phyloP scores from a whole-genome alignment of 2,888 invertebrate genomes.

The Leptothorax acervorum region DNA sequence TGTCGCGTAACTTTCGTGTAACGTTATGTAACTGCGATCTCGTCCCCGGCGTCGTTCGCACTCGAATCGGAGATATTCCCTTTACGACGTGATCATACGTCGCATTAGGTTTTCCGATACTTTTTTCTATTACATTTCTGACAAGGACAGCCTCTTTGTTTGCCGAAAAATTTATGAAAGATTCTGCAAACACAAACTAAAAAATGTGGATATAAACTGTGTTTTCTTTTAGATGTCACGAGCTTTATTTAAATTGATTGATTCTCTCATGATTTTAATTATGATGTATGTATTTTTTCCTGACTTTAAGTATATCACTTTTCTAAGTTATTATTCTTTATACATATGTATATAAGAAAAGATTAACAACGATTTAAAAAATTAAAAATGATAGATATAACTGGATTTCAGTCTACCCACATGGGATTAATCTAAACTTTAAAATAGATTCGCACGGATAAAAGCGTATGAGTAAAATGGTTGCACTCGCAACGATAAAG shows the following conservation, averaged over 20 bases:
- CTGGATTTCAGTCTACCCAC: not conserved
- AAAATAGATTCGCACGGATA: too few relatives aligned
- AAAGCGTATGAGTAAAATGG: too few relatives aligned
- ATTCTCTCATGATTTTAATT: not conserved
- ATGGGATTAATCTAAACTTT: too few relatives aligned
- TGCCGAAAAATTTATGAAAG: not conserved
- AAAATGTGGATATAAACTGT: not conserved
- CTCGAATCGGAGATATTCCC: conserved; percentile 42
- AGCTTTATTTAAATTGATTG: conserved; percentile 5
- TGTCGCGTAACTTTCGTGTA: conserved; percentile 39
- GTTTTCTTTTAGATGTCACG: not conserved
- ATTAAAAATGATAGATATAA: not conserved
- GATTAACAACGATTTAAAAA: not conserved
- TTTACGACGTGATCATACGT: conserved; percentile 39
- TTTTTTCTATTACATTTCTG: conserved; percentile 14
- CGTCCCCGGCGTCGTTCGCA: conserved; percentile 21
- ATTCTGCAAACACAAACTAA: not conserved
- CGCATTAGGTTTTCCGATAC: conserved; percentile 35
- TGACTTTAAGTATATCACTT: conserved; percentile 11
- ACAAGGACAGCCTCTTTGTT: not conserved
- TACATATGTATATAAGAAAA: not conserved
- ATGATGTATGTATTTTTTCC: not conserved
- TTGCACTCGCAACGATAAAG: too few relatives aligned
- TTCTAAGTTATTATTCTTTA: too few relatives aligned
- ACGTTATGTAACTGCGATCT: conserved; percentile 55